phyloP scores from a whole-genome alignment of 2,888 invertebrate genomes.

The Cataglyphis cursor region DNA sequence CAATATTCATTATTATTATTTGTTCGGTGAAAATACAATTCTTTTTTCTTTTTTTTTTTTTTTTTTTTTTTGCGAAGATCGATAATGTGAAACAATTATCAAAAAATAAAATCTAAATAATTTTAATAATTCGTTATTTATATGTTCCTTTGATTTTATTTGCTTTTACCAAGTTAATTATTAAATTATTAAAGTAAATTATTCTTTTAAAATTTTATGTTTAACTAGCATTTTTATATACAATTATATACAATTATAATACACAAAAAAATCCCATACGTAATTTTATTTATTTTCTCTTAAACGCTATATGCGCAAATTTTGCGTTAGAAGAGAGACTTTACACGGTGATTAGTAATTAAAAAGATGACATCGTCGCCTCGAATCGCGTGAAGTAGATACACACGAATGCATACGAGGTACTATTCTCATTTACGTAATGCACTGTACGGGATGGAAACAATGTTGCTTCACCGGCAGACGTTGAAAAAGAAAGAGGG shows the following conservation, averaged over 20 bases:
- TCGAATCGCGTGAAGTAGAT: constrained; percentile 70
- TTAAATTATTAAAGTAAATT: neutral
- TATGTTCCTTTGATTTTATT: neutral
- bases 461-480: constrained; percentile 81
- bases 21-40: neutral
- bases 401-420: constrained; percentile 76
- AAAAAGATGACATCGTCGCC: constrained; percentile 61
- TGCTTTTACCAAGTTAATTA: neutral
- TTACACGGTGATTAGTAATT: constrained; percentile 67
- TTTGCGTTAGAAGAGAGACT: neutral
- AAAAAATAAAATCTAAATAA: neutral
- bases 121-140: neutral
- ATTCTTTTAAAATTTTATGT: neutral
- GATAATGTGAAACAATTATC: neutral
- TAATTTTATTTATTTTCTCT: constrained; percentile 30
- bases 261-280: neutral
- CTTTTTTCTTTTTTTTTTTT: neutral
- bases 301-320: neutral
- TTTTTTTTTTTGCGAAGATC: constrained; percentile 11
- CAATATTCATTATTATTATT: neutral
- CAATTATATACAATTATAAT: too few relatives aligned
- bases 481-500: constrained; percentile 62
- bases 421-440: constrained; percentile 84
- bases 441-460: constrained; percentile 77
- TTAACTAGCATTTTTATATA: neutral